These are phyloP conservation scores for Gastracanthus pulcherrimus DNA, from an alignment of 2,888 invertebrate species.

Conservation along the genomic window DNA sequence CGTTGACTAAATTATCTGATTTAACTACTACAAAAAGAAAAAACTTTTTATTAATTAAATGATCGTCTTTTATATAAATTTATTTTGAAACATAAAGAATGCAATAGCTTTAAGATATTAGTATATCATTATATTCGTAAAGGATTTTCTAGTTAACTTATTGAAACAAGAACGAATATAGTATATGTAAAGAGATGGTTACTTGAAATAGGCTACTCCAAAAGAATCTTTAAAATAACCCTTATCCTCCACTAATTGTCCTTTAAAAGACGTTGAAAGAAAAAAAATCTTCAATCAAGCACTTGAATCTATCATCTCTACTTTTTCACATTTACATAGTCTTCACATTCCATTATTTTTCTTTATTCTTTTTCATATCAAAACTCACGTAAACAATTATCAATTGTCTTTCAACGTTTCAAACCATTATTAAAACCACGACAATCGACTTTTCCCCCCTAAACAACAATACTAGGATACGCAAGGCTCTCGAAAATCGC, in stretches of 20 bases:
- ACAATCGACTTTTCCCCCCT: conserved; percentile 17
- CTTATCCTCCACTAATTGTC: not conserved
- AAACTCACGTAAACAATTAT: not conserved
- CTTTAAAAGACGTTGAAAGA: conserved; percentile 35
- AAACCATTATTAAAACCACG: conserved; percentile 3
- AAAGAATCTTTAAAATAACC: conserved; percentile 1
- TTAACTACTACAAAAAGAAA: too few relatives aligned
- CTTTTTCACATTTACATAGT: not conserved
- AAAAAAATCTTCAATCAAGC: not conserved
- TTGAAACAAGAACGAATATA: too few relatives aligned
- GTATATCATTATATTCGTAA: too few relatives aligned
- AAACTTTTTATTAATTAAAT: too few relatives aligned
- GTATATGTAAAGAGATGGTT: not conserved
- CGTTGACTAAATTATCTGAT: not conserved
- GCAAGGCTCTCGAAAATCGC: conserved; percentile 99
- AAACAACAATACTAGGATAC: conserved; percentile 84
- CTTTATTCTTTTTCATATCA: not conserved
- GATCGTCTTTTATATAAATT: too few relatives aligned
- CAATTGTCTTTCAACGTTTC: conserved; percentile 40
- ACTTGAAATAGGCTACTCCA: not conserved
- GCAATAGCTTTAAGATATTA: too few relatives aligned
- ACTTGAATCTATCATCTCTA: not conserved
- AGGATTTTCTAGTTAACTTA: too few relatives aligned
- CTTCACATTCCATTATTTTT: not conserved
- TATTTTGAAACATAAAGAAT: too few relatives aligned